Base-by-base conservation (phyloP, 2,888 invertebrate species). In the Acholoe squamosa region DNA sequence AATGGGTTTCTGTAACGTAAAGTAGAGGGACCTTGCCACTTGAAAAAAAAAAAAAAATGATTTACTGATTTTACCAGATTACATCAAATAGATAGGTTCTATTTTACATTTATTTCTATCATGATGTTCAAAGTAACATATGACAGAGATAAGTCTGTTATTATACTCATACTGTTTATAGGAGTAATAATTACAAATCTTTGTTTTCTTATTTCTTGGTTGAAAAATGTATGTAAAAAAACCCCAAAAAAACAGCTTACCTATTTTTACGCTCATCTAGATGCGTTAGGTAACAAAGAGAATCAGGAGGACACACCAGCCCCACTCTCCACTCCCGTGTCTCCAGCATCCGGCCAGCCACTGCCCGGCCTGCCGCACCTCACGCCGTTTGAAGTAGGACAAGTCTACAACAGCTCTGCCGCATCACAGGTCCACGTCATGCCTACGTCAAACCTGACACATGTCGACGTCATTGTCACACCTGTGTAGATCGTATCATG, bases 341-440 rank as follows among this genome's bases (percentile, higher is more conserved):
- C 84, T 1, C 16, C 33, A 22, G 80, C 14, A 34, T 1, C 28
- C 28, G 43, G 43, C 33, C 33, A 43, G n/a, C 80, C 80, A 3
- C 16, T 19, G 5, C 25, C 61, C 43, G 77, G 51, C n/a, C 71
- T 76, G 34, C 89, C 91, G 1, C 61, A 61, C 25, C 84, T 84
- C 77, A 98, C 92, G 97, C 97, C 89, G 97, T 98, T 94, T 96
- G 98, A 94, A 98, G 98, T 43, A 96, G 98, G 94, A 0, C 98
- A 99, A 96, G 98, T 99, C 31, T 99, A 98, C 96, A 98, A 99
- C 96, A 97, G 97, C 92, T 98, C 98, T 93, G 98, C 98, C 96
- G 98, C 98, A 91, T 97, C 97, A 95, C 99, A 99, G 96, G 97
- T 99, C 52, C 98, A 99, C 94, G 98, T 99, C 34, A 96, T 98